Evolutionary conservation across 1,140 invertebrate genomes (phyloP).

Genomic region (Leptinotarsa defecta): DNA sequence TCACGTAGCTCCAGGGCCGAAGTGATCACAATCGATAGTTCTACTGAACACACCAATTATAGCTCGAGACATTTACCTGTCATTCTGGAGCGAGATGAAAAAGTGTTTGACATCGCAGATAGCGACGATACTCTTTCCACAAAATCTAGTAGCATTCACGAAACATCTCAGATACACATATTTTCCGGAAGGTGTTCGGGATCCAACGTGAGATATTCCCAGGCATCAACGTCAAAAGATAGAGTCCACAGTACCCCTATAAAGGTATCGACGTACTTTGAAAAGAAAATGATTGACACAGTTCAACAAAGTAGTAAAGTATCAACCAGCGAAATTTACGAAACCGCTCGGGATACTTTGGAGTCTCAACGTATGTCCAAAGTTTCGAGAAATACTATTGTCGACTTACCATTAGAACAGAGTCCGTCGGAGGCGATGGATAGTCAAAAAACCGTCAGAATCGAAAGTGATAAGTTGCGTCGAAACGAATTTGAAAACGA

Average conservation of each 20-base stretch:
- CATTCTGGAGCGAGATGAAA: background rate
- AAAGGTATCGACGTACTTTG: background rate
- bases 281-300: background rate
- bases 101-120: background rate
- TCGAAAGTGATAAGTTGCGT: background rate
- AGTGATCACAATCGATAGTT: background rate
- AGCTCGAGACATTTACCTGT: background rate
- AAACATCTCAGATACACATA: background rate
- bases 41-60: background rate
- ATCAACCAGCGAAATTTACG: background rate
- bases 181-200: background rate
- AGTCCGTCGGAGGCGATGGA: background rate
- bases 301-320: background rate
- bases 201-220: background rate
- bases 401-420: background rate
- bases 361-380: background rate
- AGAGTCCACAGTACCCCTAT: background rate
- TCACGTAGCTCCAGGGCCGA: background rate
- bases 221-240: background rate
- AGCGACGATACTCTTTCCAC: background rate
- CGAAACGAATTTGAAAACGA: background rate
- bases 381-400: background rate
- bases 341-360: background rate
- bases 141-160: background rate
- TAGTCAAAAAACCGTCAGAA: background rate